Evolutionary conservation across 2,888 invertebrate genomes (phyloP).

Genomic region (Oscheius sp.): DNA sequence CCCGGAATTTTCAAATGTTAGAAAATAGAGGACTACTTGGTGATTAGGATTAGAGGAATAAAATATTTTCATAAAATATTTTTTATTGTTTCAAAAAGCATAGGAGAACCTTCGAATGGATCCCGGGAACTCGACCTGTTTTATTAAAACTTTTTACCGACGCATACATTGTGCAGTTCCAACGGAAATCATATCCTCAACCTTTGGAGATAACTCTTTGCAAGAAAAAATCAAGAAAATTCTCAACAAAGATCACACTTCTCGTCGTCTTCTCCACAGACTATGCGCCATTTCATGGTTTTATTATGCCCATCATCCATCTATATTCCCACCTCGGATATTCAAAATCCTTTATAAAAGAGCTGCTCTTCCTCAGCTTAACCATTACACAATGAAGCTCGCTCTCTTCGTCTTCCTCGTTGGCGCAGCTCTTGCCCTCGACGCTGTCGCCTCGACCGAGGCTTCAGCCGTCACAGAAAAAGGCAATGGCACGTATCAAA

Average conservation of each 20-base stretch:
- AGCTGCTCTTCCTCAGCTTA: not conserved
- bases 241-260: not conserved
- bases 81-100: no score
- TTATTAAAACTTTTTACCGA: no score
- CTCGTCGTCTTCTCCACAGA: not conserved
- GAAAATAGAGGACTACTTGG: no score
- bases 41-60: no score
- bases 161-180: not conserved
- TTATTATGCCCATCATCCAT: not conserved
- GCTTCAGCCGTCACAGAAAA: not conserved
- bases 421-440: not conserved
- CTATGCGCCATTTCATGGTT: not conserved
- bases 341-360: not conserved
- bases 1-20: no score
- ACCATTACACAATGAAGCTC: not conserved
- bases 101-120: no score
- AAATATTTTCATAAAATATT: no score
- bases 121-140: no score
- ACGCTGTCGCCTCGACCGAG: not conserved
- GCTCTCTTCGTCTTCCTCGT: not conserved
- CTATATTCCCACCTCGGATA: not conserved
- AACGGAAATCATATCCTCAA: no score
- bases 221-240: not conserved
- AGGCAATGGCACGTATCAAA: no score
- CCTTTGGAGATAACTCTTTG: no score